Base-by-base conservation (phyloP, 2,113 vertebrate species). In the Rhinichthys klamathensis region DNA sequence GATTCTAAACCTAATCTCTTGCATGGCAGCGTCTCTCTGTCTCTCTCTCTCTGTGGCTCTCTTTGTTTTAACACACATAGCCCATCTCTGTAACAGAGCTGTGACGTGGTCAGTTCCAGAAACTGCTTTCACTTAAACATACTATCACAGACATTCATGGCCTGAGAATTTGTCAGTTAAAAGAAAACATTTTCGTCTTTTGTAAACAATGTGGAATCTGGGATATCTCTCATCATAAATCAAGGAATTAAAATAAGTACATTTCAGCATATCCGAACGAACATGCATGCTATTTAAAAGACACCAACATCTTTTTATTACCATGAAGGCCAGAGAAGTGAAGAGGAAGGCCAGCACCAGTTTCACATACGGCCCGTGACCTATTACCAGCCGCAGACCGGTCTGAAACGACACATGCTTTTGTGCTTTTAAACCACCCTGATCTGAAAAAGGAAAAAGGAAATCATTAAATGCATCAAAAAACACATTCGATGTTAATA, bases 251-350 rank as follows among this genome's bases (percentile, higher is more conserved):
- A 58, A 32, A 56, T 76, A 11, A 3, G 15, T n/a, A 38, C 30
- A 78, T 4, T 4, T 12, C 4, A 38, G 32, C 16, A 35, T 69
- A 35, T 67, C 2, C 30, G 7, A 10, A 56, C 18, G 3, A 10
- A 56, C 18, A 56, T 56, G 6, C 13, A 67, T 8, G 13, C 16
- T 1, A 9, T 41, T 41, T 41, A 10, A 58, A 58, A 58, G 21
- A 54, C 21, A 21, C 6, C 18, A 18, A 69, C 16, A 35, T 41
- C 21, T 41, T 56, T 12, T 79, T 54, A 95, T 89, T 81, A 99
- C 98, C 98, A 98, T 97, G 90, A 99, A 99, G 80, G 95, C 97
- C 90, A 99, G 92, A 0, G 97, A 98, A 63, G 97, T 98, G 89
- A 98, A 99, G 89, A 99, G 97, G 93, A 99, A 99, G 86, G 94